Evolutionary conservation across 2,113 vertebrate species (phyloP), one percentile per base, ranked within the genome.

Genomic region (Ascaphus truei): DNA sequence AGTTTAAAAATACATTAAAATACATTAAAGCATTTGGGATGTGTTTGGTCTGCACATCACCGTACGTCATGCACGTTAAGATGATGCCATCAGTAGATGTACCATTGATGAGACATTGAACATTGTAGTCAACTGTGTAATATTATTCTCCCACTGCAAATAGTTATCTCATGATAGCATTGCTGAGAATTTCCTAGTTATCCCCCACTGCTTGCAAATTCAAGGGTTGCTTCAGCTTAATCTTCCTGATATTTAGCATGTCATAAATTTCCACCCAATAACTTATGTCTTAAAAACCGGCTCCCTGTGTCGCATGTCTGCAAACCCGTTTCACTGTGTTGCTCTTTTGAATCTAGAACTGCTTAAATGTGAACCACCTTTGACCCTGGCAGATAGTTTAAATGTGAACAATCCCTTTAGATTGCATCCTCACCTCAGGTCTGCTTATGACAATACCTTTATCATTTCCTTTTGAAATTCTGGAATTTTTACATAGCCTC

Each of bases 381-480:
- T 39, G 33, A 51, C 50, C 62, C n/a, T 52, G 9, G 16, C 8
- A 23, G 23, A 16, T 39, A 52, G 47, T 65, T 52, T 52, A 37
- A 64, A 52, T 34, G 34, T 64, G 52, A 26, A 30, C 41, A 47
- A 33, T 47, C 43, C 61, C 61, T 34, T 36, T 37, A 50, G 33
- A 64, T 64, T 64, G 45, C 7, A 13, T 31, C 12, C 10, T 36
- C 29, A 29, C 51, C 36, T 51, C 62, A 64, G 45, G 30, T 50
- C 43, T 64, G 13, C 47, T 33, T 34, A 16, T 48, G 31, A 51
- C 25, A 36, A 7, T 51, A 23, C 15, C 33, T 53, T 25, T 51
- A 64, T 64, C 52, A 65, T 64, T 64, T 64, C 61, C 47, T 64
- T 51, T 64, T 64, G 30, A 30, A 30, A 30, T 65, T 51, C 31